Percentiles rank a stretch among this genome's conserved stretches.
Conservation (phyloP, 2,113 vertebrate species). For the Regulus satrapa region DNA sequence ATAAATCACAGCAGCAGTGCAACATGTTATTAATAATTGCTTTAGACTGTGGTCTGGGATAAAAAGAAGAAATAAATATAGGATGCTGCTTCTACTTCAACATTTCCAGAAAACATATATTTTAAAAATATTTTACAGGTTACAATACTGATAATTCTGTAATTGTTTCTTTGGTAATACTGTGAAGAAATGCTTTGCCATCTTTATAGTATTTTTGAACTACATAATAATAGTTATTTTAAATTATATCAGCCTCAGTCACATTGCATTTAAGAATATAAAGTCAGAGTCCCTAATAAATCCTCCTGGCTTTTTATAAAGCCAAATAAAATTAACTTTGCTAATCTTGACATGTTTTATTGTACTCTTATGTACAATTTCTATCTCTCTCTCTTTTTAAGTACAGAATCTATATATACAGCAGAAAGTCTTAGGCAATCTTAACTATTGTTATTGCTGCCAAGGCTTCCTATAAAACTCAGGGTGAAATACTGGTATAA, state of each 20-base stretch:
- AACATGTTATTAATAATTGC: conserved; percentile 53
- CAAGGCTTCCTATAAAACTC: conserved; percentile 33
- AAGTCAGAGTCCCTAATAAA: conserved; percentile 57
- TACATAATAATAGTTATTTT: conserved; percentile 68
- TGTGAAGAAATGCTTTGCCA: conserved; percentile 59
- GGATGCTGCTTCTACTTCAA: not conserved
- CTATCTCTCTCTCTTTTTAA: not conserved
- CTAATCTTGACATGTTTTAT: conserved; percentile 67
- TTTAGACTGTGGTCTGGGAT: conserved; percentile 26
- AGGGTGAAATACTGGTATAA: conserved; percentile 11
- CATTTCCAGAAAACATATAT: conserved; percentile 56
- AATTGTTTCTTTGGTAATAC: conserved; percentile 63
- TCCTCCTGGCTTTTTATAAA: conserved; percentile 20
- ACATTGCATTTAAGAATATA: conserved; percentile 32
- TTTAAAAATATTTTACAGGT: conserved; percentile 65
- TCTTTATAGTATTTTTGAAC: conserved; percentile 58
- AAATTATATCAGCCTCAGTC: conserved; percentile 56
- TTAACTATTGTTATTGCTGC: conserved; percentile 38
- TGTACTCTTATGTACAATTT: not conserved
- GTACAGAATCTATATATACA: not conserved
- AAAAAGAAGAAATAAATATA: conserved; percentile 28
- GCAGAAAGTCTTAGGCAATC: conserved; percentile 27
- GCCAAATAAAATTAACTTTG: conserved; percentile 54
- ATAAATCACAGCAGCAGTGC: conserved; percentile 63
- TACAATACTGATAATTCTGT: conserved; percentile 68